Base-by-base conservation (phyloP, 2,113 vertebrate species). In the Symphodus melops region DNA sequence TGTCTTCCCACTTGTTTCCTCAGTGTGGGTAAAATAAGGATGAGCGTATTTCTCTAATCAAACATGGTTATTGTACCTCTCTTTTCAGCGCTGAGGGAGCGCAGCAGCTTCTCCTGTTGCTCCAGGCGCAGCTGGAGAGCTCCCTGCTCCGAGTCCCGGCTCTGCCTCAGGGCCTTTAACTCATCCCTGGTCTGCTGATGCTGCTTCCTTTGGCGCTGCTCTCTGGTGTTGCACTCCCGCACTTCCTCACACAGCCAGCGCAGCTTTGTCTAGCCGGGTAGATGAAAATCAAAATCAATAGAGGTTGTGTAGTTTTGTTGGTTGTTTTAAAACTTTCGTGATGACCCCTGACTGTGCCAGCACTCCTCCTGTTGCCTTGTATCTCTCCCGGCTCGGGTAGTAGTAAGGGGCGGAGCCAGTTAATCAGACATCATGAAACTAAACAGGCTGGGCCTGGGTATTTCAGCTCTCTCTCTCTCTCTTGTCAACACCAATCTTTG, bases 201-300 rank as follows among this genome's bases (percentile, higher is more conserved):
- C 62, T 92, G 93, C 56, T 82, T 91, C 69, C 85, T 91, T 20
- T 96, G 86, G 46, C 87, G 95, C 77, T 92, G 92, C 68, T 96
- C 96, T 80, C 91, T 93, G 25, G 33, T 90, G 68, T 95, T 94
- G 52, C 93, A 89, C 72, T 97, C 97, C 25, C 88, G 95, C 84
- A 96, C 89, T 79, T 99, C 97, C 82, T 97, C 96, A n/a, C 95
- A 95, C 42, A 99, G 91, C 97, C 96, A 98, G 28, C 88, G 90
- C 0, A 94, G 82, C 80, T 93, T 94, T 7, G 81, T 89, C 93
- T 94, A 72, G 37, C 21, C 20, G 44, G 39, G 41, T 25, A 37
- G 33, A 75, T 23, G 8, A 49, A 49, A 33, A 73, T 0, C 71
- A 71, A 6, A 57, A 39, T 41, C 9, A 60, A 36, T 37, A 42